These are phyloP conservation scores for Danio tinwini DNA, from an alignment of 2,797 vertebrate species.

Conservation along the genomic window DNA sequence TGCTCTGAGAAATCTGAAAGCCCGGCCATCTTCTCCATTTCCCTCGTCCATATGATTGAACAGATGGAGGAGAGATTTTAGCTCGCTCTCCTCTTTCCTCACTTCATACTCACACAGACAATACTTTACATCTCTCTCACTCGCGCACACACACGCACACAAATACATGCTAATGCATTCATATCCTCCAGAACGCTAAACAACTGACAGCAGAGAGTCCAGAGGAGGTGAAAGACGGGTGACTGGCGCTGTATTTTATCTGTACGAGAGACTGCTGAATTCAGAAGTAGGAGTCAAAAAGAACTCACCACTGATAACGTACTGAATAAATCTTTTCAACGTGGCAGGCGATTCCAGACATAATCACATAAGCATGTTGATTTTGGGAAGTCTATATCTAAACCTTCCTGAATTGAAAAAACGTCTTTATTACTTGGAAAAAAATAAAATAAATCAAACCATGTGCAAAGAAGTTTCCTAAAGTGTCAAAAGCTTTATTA, in stretches of 20 bases:
- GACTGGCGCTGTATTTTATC: not conserved
- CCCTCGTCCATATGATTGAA: constrained; percentile 53
- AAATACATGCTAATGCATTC: constrained; percentile 44
- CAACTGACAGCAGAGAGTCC: constrained; percentile 24
- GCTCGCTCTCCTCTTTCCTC: constrained; percentile 24
- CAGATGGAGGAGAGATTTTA: constrained; percentile 58
- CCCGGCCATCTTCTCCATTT: constrained; percentile 38
- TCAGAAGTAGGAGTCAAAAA: not conserved
- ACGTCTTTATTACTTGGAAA: not conserved
- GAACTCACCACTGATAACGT: not conserved
- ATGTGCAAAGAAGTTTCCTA: constrained; percentile 6
- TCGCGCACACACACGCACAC: not conserved
- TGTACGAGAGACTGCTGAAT: not conserved
- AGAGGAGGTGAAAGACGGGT: constrained; percentile 24
- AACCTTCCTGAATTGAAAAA: not conserved
- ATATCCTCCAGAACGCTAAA: constrained; percentile 43
- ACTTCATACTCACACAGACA: constrained; percentile 31
- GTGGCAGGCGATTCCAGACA: not conserved
- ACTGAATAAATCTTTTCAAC: constrained; percentile 15
- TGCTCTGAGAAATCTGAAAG: constrained; percentile 47
- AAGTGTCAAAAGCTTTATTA: constrained; percentile 36
- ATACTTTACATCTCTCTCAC: not conserved
- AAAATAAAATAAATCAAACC: not conserved
- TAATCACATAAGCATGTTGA: constrained; percentile 7
- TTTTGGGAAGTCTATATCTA: constrained; percentile 7